Conservation (phyloP, 2,113 vertebrate genomes). For the Peromyscus maniculatus region DNA sequence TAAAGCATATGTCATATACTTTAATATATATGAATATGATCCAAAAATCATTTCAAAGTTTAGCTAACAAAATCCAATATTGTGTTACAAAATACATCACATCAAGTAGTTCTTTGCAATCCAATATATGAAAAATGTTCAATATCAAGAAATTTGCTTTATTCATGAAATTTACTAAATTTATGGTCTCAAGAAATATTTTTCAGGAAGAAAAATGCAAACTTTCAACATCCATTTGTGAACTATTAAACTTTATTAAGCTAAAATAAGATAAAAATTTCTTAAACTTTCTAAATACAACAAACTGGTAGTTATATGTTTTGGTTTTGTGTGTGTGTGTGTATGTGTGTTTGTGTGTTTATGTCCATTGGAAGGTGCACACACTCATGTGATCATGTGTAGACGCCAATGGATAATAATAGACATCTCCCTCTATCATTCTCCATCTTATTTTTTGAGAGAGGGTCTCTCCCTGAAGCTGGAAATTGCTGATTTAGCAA, state of each 20-base stretch:
- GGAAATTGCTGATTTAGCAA: not conserved
- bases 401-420: not conserved
- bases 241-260: not conserved
- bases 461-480: not conserved
- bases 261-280: not conserved
- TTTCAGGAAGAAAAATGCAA: not conserved
- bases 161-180: not conserved
- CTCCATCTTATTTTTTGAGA: not conserved
- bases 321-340: not conserved
- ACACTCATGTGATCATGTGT: not conserved
- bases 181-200: not conserved
- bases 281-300: not conserved
- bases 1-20: not conserved
- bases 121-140: not conserved
- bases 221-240: not conserved
- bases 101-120: not conserved
- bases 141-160: not conserved
- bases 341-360: not conserved
- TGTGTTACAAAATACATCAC: not conserved
- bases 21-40: not conserved
- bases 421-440: not conserved
- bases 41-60: not conserved
- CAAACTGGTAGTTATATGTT: not conserved
- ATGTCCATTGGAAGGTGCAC: not conserved
- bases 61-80: not conserved